phyloP scores from a whole-genome alignment of 2,113 vertebrate species.

The Takifugu flavidus region DNA sequence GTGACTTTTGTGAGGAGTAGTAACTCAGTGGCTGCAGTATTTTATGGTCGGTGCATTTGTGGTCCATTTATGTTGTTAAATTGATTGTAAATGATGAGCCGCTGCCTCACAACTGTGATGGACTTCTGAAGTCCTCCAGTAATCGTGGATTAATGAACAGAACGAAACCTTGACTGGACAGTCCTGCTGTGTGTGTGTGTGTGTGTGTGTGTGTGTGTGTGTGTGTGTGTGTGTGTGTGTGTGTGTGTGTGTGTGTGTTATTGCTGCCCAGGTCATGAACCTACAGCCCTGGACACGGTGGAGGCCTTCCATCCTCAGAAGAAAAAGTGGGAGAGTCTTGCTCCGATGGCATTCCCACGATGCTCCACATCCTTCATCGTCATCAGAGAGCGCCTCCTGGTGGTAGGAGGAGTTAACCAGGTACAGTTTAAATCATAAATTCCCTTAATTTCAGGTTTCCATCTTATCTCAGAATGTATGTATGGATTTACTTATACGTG shows the following conservation, averaged over 20 bases:
- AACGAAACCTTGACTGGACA: no score
- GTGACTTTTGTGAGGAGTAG: no score
- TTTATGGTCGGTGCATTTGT: no score
- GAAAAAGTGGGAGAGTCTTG: slow-evolving; percentile 89
- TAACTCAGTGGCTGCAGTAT: no score
- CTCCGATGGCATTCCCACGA: slow-evolving; percentile 88
- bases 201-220: no score
- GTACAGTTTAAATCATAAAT: slow-evolving; percentile 18
- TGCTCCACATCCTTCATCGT: slow-evolving; percentile 91
- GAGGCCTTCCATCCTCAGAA: slow-evolving; percentile 90
- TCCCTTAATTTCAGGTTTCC: not conserved
- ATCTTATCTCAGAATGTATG: no score
- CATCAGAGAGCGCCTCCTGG: slow-evolving; percentile 86
- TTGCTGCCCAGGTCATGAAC: slow-evolving; percentile 84
- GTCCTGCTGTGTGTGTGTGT: no score
- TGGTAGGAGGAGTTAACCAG: slow-evolving; percentile 90
- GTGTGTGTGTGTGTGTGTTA: not conserved
- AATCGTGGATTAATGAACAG: not conserved
- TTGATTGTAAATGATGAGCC: no score
- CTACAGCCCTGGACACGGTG: slow-evolving; percentile 85
- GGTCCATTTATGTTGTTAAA: no score
- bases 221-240: slow-evolving; percentile 1
- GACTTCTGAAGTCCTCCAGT: not conserved
- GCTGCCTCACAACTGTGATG: no score
- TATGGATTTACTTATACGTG: no score